Evolutionary conservation across 2,888 invertebrate species (phyloP), one percentile per base, ranked within the genome.

Genomic region (Drosophila nr. fundita): DNA sequence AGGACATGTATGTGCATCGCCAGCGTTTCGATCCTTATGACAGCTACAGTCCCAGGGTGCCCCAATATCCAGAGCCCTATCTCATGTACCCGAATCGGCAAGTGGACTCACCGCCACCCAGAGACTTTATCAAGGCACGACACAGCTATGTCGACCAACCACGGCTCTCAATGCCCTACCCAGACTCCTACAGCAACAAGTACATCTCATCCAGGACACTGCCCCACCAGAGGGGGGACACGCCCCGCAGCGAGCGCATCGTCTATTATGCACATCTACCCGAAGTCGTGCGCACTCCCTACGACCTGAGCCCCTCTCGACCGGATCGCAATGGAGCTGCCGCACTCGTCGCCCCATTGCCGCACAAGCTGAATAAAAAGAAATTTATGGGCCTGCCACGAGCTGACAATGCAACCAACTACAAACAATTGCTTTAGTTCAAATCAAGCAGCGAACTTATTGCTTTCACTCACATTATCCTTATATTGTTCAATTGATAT

Each of bases 241-340:
- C 73, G 15, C 67, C 78, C 2, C 79, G 86, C 0, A 87, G 79
- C 27, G 91, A 92, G 82, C 94, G 96, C 68, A 95, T 96, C 63
- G 95, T 96, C 66, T 96, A 96, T 87, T 96, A 96, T 80, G 95
- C 96, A 0, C 95, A 95, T 88, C 92, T 96, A 34, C 96, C 96
- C 13, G 96, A 96, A 91, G 95, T 96, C 5, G 95, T 95, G 0
- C 93, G 96, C 61, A 94, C 95, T 29, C 95, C 91, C 2, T 92
- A 92, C 40, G 91, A 91, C 30, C 11, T 65, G 49, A 52, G 60
- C 29, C 24, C 11, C 4, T 45, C 52, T 0, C 80, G 76, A 1
- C 52, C 48, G 18, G 87, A 89, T 64, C 66, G 76, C 1, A 82
- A 82, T 61, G 58, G 48, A 1, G 71, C 75, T n/a, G 62, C 65